Evolutionary conservation across 2,797 vertebrate genomes (phyloP), one percentile per base, ranked within the genome.

Genomic region (Microctenopoma steveboyesi): DNA sequence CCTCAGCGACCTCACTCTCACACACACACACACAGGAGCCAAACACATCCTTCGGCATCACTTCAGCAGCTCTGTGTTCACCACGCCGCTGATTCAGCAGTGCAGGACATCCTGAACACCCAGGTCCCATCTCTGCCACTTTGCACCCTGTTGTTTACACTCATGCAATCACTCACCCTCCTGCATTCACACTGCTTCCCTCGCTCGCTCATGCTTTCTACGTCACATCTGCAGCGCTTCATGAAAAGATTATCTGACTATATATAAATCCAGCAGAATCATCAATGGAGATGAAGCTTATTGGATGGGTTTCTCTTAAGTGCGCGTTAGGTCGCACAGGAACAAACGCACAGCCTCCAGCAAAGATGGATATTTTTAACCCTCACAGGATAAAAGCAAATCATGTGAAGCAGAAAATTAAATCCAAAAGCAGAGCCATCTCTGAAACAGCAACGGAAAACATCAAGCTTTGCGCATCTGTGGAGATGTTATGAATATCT

Each of bases 171-270:
- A 59, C 51, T 59, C 58, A 48, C 53, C 56, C 46, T n/a, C 37
- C 39, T 51, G 48, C 78, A 60, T 50, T 81, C 78, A 64, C 4
- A 12, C 80, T 3, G 5, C 71, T 63, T 40, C 53, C 3, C 4
- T 64, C 69, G 72, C 65, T 42, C 50, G 37, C 77, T 89, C 74
- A 61, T 85, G 78, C 83, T 69, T 55, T 66, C 82, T 72, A 78
- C 68, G 86, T 88, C 84, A 88, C 65, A 85, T 86, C 83, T 87
- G 84, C 84, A 83, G 78, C 74, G 57, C 86, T 80, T 76, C 81
- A 87, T 88, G 72, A 90, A 85, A 88, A 33, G 89, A 91, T 91
- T 88, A 92, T 90, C 81, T 49, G 57, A 80, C 88, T 90, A 92
- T 91, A 91, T 86, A 85, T 88, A 92, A 86, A 33, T 46, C 85